These are phyloP conservation scores for Threskiornis aethiopicus DNA, from an alignment of 2,797 vertebrate species.

Conservation along the genomic window DNA sequence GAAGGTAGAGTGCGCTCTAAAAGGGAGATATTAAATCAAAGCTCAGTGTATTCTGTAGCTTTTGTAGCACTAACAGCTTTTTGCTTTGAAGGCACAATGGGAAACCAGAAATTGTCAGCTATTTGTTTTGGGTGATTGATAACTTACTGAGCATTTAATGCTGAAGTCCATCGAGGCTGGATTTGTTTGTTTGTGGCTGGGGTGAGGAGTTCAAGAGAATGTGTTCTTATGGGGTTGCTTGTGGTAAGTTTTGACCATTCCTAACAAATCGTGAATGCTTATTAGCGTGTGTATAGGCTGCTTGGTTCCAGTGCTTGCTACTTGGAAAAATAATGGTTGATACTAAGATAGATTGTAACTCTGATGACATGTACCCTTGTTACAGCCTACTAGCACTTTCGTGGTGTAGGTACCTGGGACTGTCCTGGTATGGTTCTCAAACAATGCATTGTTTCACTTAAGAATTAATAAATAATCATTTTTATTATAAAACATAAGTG, in stretches of 20 bases:
- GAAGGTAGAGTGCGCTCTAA: neutral
- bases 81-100: neutral
- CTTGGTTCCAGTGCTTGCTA: neutral
- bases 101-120: neutral
- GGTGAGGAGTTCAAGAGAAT: conserved; percentile 79
- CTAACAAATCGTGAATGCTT: neutral
- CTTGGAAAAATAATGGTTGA: neutral
- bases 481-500: neutral
- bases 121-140: neutral
- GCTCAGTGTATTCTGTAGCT: neutral
- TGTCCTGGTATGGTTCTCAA: neutral
- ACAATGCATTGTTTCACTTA: neutral
- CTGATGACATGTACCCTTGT: neutral
- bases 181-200: conserved; percentile 77
- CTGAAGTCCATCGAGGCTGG: neutral
- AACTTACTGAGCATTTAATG: neutral
- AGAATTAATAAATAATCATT: neutral
- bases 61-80: neutral
- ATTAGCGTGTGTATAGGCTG: neutral
- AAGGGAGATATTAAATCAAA: neutral
- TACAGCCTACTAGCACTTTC: neutral
- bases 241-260: conserved; percentile 76
- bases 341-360: neutral
- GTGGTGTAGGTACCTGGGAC: neutral
- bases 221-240: conserved; percentile 84